phyloP scores from a whole-genome alignment of 2,797 vertebrate genomes.

The Streptopelia turtur region DNA sequence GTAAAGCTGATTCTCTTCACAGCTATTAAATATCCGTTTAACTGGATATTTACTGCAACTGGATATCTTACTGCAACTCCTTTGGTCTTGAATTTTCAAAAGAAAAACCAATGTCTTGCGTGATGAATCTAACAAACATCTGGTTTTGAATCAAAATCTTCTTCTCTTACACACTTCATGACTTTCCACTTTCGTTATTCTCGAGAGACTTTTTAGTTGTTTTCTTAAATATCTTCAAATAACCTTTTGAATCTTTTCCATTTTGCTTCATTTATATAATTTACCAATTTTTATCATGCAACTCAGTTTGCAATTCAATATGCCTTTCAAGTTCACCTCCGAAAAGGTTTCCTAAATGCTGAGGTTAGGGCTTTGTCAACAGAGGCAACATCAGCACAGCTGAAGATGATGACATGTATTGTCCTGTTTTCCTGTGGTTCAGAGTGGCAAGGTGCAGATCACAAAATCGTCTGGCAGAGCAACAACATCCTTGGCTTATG shows the following conservation, averaged over 20 bases:
- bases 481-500: neutral
- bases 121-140: neutral
- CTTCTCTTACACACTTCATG: neutral
- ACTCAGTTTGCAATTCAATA: constrained; percentile 10
- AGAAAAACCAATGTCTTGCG: neutral
- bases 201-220: neutral
- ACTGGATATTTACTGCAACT: too few species aligned
- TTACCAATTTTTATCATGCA: neutral
- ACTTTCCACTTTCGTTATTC: constrained; percentile 14
- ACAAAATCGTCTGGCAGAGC: neutral
- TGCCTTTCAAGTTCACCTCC: constrained; percentile 7
- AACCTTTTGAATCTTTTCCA: neutral
- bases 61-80: neutral
- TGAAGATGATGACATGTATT: neutral
- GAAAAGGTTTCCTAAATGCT: constrained; percentile 42
- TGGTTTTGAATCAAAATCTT: constrained; percentile 13
- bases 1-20: neutral
- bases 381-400: neutral
- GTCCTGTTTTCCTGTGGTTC: neutral
- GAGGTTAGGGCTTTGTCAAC: constrained; percentile 21
- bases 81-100: constrained; percentile 23
- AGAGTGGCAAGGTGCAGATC: neutral
- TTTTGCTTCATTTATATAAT: constrained; percentile 32
- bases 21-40: constrained; percentile 1
- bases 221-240: neutral